Evolutionary conservation across 2,113 vertebrate species (phyloP).

Genomic region (Clarias magur): DNA sequence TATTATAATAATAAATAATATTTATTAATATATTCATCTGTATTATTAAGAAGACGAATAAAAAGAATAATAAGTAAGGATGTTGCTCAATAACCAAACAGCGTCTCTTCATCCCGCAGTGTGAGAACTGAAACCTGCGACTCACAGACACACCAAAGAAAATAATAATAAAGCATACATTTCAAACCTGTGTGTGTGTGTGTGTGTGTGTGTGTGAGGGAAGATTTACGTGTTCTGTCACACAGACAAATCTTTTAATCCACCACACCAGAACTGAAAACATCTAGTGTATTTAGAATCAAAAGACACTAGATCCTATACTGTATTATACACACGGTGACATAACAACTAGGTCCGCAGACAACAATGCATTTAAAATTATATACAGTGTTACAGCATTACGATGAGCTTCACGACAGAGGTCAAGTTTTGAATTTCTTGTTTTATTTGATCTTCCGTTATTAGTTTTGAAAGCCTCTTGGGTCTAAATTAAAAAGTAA

Average conservation of each 20-base stretch:
- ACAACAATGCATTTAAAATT: too few species aligned
- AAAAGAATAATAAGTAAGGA: neutral
- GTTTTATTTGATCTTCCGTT: too few species aligned
- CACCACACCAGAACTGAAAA: neutral
- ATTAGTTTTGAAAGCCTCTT: too few species aligned
- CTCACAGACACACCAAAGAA: conserved; percentile 2
- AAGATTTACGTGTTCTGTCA: neutral
- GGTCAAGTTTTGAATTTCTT: too few species aligned
- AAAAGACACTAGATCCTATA: too few species aligned
- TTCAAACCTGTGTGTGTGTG: neutral
- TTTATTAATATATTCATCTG: neutral
- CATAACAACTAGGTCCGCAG: too few species aligned
- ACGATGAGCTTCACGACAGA: too few species aligned
- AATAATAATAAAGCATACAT: neutral
- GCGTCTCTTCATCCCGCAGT: neutral
- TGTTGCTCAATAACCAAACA: conserved; percentile 21
- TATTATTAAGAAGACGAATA: neutral
- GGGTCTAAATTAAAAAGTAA: too few species aligned
- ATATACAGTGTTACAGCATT: too few species aligned
- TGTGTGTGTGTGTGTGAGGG: neutral
- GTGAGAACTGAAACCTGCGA: conserved; percentile 24
- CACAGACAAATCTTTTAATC: neutral
- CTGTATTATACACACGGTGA: too few species aligned
- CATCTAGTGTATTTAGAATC: neutral
- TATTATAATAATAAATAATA: neutral